phyloP scores from a whole-genome alignment of 2,888 invertebrate species.

The Andrena dorsata region DNA sequence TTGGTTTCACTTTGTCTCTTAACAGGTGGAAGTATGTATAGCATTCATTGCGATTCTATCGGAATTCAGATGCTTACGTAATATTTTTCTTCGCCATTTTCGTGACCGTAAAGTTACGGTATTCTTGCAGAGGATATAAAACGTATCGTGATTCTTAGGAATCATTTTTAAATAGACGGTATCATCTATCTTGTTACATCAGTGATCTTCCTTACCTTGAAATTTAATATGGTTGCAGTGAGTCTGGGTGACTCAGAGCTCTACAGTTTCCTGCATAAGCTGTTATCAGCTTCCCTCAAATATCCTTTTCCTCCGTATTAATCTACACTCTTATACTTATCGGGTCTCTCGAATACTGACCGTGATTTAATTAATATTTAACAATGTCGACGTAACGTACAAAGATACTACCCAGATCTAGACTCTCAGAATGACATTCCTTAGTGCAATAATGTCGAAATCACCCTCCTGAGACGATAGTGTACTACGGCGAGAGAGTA shows the following conservation, averaged over 20 bases:
- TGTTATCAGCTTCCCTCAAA: constrained; percentile 12
- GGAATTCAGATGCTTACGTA: no score
- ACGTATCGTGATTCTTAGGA: neutral
- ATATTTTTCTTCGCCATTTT: no score
- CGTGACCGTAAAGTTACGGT: neutral
- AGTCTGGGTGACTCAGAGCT: constrained; percentile 5
- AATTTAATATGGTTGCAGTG: neutral
- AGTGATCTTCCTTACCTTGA: constrained; percentile 28
- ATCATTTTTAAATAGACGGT: neutral
- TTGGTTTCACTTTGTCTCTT: neutral
- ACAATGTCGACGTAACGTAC: no score
- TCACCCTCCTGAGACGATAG: constrained; percentile 4
- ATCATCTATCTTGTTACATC: constrained; percentile 10
- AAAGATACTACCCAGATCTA: neutral
- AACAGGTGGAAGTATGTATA: no score
- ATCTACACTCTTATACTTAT: constrained; percentile 19
- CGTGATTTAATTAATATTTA: neutral
- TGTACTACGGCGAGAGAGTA: constrained; percentile 7
- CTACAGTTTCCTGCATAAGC: constrained; percentile 29
- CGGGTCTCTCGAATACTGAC: neutral
- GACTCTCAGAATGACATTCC: neutral
- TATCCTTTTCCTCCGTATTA: constrained; percentile 10
- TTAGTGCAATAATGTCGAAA: neutral
- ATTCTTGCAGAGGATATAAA: neutral
- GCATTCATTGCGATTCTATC: no score